Base-by-base conservation (phyloP, 2,888 invertebrate genomes). In the Euzophera pinguis region DNA sequence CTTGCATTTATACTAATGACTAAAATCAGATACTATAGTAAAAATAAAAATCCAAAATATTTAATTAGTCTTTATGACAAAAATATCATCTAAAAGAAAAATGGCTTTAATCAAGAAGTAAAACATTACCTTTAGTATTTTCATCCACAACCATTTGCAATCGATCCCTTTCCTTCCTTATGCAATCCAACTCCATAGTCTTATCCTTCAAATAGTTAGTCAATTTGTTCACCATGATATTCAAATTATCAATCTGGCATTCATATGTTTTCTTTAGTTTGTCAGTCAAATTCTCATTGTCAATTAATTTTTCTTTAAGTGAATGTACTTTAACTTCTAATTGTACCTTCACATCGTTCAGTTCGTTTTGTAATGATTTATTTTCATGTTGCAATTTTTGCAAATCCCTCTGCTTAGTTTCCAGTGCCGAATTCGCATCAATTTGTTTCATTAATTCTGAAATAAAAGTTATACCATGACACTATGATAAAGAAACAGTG, bases 281-380 rank as follows among this genome's bases (percentile, higher is more conserved):
- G 1, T 84, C 82, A 0, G 82, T 79, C 42, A 84, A 61, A 56
- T 71, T 63, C 57, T 79, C 81, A 52, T 78, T 84, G 35, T 81
- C 80, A 34, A 73, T 64, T 0, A 82, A 66, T 65, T 79, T 84
- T 49, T 82, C 84, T 52, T 80, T 77, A 3, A 84, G 57, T 0
- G 84, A 83, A 52, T 81, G 76, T 0, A 83, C 80, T 68, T 82
- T 82, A 0, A 73, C 53, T 45, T 84, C 81, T 10, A 84, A 59
- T 56, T 84, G 78, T 10, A 75, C 53, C 65, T 78, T 83, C 0
- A 80, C 72, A 32, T 78, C 69, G n/a, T 71, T 75, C 32, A 83
- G 60, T 50, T 81, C 75, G 39, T 70, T 69, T 13, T 64, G 67
- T 5, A 84, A 71, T 9, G 72, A 63, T 54, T 75, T 55, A 52